A percentile compares a stretch with the other conserved stretches of the same genome.
phyloP scores from a whole-genome alignment of 2,797 vertebrate genomes.

The Podarcis siculus region DNA sequence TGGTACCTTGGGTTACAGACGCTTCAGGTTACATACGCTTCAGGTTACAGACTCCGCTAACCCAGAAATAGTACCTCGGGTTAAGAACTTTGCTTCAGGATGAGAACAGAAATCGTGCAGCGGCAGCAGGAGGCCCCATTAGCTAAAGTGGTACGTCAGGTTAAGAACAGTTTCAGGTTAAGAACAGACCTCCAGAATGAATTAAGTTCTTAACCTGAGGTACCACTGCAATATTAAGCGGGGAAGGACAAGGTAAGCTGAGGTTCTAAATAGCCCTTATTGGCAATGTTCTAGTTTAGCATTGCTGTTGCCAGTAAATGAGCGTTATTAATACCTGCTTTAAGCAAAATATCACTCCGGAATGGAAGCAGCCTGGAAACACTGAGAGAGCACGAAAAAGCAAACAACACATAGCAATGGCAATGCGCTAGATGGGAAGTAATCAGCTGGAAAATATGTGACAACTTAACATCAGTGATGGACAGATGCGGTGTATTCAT shows the following conservation, averaged over 20 bases:
- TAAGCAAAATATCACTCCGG: conserved; percentile 39
- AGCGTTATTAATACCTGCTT: conserved; percentile 6
- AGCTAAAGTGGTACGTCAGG: no score
- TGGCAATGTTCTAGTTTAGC: conserved; percentile 16
- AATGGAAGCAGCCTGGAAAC: conserved; percentile 46
- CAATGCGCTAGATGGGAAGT: conserved; percentile 55
- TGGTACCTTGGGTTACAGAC: no score
- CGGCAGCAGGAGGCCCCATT: no score
- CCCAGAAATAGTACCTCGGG: no score
- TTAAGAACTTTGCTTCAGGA: no score
- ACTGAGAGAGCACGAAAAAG: conserved; percentile 54
- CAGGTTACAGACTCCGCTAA: no score
- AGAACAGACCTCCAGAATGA: no score
- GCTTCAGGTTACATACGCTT: no score
- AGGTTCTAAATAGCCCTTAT: conserved; percentile 54
- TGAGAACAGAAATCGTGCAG: no score
- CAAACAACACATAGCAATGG: conserved; percentile 37
- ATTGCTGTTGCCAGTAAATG: conserved; percentile 28
- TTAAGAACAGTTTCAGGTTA: no score
- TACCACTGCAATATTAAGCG: conserved; percentile 9
- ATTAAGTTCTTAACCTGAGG: no score
- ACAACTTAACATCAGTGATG: conserved; percentile 51
- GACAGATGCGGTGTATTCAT: conserved; percentile 52
- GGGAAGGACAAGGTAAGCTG: conserved; percentile 31
- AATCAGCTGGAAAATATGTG: conserved; percentile 60